Evolutionary conservation across 2,113 vertebrate genomes (phyloP).

Genomic region (Ailuropoda melanoleuca): DNA sequence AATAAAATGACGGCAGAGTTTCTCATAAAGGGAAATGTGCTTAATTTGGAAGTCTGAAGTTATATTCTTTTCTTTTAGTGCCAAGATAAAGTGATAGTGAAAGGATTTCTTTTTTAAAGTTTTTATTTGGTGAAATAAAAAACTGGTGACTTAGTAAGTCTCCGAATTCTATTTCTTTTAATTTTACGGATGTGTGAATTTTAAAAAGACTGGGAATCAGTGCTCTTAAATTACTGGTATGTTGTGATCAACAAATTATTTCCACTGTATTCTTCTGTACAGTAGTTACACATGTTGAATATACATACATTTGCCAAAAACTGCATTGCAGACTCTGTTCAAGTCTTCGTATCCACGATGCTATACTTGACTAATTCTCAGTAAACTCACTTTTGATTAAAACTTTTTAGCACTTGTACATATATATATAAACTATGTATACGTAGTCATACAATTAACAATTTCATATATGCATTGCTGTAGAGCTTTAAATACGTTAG

Average conservation of each 20-base stretch:
- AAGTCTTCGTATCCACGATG: background rate
- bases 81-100: background rate
- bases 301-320: background rate
- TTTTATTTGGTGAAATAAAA: background rate
- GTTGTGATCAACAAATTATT: background rate
- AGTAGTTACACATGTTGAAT: background rate
- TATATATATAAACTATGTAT: background rate
- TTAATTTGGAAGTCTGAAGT: background rate
- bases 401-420: background rate
- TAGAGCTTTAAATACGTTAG: background rate
- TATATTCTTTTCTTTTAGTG: background rate
- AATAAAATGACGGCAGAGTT: background rate
- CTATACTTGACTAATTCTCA: background rate
- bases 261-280: background rate
- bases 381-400: constrained; percentile 25
- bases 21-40: background rate
- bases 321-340: background rate
- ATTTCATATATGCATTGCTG: background rate
- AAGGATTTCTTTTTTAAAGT: background rate
- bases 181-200: constrained; percentile 28
- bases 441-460: background rate
- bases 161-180: constrained; percentile 25
- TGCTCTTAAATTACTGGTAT: background rate
- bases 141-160: background rate
- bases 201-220: background rate